Evolutionary conservation across 2,888 invertebrate species (phyloP), one percentile per base, ranked within the genome.

Genomic region (Drosophila cognata): DNA sequence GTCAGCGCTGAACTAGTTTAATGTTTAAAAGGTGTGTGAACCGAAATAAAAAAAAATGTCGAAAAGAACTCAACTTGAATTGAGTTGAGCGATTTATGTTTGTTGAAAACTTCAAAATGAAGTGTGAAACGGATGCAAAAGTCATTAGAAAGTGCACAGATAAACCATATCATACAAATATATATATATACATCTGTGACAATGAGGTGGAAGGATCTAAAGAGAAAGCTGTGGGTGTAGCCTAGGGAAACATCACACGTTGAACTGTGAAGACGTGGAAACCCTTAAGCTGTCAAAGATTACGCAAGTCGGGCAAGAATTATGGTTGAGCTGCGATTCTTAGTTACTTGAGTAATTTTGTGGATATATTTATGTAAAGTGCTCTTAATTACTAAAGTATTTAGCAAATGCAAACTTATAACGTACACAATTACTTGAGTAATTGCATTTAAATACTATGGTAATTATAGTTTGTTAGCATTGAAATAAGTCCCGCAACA

Each of bases 21-120:
- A 78, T 81, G 67, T 78, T 78, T 81, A 77, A 78, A 78, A 78
- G 77, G 77, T 77, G 77, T 61, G 36, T 56, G n/a, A 58, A 73
- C 53, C 53, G 18, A 38, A 56, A 46, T 16, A 46, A 46, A 46
- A 43, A 46, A 46, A 46, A 46, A 46, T 56, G 13, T 8, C 10
- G 38, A n/a, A 55, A 53, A 50, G 16, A 55, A 58, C 64, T 64
- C 61, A 77, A 75, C 65, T 66, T 51, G 73, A 66, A 66, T 62
- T 52, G 78, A 64, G 76, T 66, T 76, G 71, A 67, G 67, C 53
- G 69, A 74, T 69, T 73, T 69, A 51, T 59, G 60, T 65, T 59
- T 25, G 55, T 62, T 79, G 50, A 28, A 28, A 72, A 78, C 58
- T 70, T 28, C 35, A 53, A 43, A 61, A 51, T 36, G 38, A 51